Evolutionary conservation across 1,140 invertebrate genomes (phyloP).

Genomic region (Halotydeus destructor): DNA sequence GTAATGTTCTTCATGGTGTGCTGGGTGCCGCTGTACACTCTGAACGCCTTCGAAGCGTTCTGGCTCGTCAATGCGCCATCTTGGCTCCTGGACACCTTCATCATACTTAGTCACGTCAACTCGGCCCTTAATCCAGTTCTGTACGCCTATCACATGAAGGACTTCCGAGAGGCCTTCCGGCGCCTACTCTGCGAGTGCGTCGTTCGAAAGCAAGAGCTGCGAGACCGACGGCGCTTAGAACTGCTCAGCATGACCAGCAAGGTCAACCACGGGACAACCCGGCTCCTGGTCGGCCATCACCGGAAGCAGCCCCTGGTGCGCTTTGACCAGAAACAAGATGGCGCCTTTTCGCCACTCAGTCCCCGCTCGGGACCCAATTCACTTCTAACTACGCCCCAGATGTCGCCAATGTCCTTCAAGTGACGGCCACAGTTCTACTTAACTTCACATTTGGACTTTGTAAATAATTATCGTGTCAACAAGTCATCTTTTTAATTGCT

Average conservation of each 20-base stretch:
- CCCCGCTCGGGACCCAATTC: too few relatives aligned
- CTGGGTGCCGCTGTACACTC: slow-evolving; percentile 76
- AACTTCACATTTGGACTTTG: too few relatives aligned
- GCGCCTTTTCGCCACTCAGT: too few relatives aligned
- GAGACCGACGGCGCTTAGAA: slow-evolving; percentile 10
- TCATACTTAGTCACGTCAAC: slow-evolving; percentile 68
- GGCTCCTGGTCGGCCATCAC: too few relatives aligned
- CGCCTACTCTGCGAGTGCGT: slow-evolving; percentile 28
- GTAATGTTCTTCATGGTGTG: slow-evolving; percentile 77
- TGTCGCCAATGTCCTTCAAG: too few relatives aligned
- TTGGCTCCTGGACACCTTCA: slow-evolving; percentile 50
- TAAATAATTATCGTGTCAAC: too few relatives aligned
- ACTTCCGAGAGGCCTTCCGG: slow-evolving; percentile 46
- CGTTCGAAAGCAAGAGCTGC: slow-evolving; percentile 8
- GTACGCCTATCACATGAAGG: slow-evolving; percentile 70
- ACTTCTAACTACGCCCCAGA: too few relatives aligned
- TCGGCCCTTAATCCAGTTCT: slow-evolving; percentile 66
- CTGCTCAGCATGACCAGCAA: slow-evolving; percentile 5
- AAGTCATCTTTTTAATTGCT: too few relatives aligned
- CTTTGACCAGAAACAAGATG: too few relatives aligned
- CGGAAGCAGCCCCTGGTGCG: too few relatives aligned
- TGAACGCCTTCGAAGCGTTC: slow-evolving; percentile 67
- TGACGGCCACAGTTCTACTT: too few relatives aligned
- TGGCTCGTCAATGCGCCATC: slow-evolving; percentile 39
- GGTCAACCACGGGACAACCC: not conserved